Conservation (phyloP, 2,113 vertebrate genomes). For the Mastomys natalensis region DNA sequence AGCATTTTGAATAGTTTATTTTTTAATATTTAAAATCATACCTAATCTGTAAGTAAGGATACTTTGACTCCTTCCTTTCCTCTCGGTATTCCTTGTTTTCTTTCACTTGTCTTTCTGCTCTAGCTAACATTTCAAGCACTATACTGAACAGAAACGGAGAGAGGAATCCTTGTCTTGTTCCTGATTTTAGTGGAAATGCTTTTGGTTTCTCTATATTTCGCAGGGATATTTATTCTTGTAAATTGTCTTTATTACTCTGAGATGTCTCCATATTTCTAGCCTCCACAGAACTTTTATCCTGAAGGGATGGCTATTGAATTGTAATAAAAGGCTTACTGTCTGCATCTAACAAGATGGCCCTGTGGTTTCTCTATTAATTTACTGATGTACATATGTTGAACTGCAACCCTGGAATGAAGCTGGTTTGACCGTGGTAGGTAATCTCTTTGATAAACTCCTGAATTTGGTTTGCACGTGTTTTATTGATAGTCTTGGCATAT, state of each 20-base stretch:
- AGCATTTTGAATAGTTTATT: not conserved
- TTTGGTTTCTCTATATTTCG: not conserved
- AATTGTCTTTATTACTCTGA: not conserved
- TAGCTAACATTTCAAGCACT: not conserved
- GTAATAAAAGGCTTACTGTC: not conserved
- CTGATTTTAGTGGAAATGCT: not conserved
- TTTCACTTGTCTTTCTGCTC: not conserved
- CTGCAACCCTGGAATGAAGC: not conserved
- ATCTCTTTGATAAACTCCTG: not conserved
- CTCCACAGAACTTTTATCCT: not conserved
- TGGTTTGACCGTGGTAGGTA: not conserved
- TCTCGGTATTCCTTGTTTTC: not conserved
- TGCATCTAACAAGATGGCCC: not conserved
- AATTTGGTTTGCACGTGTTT: not conserved
- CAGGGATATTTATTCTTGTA: not conserved
- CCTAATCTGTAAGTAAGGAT: too few species aligned
- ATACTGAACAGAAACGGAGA: not conserved
- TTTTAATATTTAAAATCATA: not conserved
- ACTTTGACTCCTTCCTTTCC: not conserved
- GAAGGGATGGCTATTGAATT: not conserved
- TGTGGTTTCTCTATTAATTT: not conserved
- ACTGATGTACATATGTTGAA: not conserved
- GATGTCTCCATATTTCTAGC: not conserved
- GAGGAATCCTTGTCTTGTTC: not conserved
- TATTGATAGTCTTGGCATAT: not conserved